Base-by-base conservation (phyloP, 2,113 vertebrate genomes). In the Madoqua kirkii region DNA sequence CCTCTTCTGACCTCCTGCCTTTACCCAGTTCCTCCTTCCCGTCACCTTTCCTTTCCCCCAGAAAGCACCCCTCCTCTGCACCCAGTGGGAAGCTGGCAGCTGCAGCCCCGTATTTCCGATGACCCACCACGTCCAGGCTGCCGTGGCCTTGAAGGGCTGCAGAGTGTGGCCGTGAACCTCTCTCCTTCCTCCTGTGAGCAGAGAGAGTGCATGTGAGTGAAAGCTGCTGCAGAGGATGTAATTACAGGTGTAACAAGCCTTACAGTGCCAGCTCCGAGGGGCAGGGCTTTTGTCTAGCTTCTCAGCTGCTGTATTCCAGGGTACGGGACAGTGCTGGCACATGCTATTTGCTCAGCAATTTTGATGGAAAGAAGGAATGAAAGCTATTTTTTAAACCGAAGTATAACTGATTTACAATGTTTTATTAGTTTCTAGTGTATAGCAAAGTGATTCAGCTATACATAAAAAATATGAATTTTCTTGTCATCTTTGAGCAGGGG, bases 301-400 rank as follows among this genome's bases (percentile, higher is more conserved):
- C 84, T 79, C 84, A 78, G 62, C 36, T 78, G 91, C 57, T 91
- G 40, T 87, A 29, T 87, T 59, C 91, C 50, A 64, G 25, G 45
- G 21, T 50, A 31, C n/a, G 7, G 25, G 55, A 64, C 13, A 8
- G 71, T 52, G n/a, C 17, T 15, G 33, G 82, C 27, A 23, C 33
- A 15, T 25, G 29, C 7, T 12, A 6, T 55, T 52, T 48, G 29
- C 81, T 84, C 55, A 79, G 36, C n/a, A 67, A 71, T 83, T 83
- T 83, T 55, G 45, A 83, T 16, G 12, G 54, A 64, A 87, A 31
- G 78, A 82, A 62, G 21, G n/a, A 93, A n/a, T 76, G 29, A 87
- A 31, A 19, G 45, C 43, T 79, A 31, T 6, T 48, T 31, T 79
- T 19, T 17, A 31, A 31, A 48, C 43, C 31, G 43, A 48, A 31